Conservation (phyloP, 2,888 invertebrate genomes). For the Therioaphis trifolii region DNA sequence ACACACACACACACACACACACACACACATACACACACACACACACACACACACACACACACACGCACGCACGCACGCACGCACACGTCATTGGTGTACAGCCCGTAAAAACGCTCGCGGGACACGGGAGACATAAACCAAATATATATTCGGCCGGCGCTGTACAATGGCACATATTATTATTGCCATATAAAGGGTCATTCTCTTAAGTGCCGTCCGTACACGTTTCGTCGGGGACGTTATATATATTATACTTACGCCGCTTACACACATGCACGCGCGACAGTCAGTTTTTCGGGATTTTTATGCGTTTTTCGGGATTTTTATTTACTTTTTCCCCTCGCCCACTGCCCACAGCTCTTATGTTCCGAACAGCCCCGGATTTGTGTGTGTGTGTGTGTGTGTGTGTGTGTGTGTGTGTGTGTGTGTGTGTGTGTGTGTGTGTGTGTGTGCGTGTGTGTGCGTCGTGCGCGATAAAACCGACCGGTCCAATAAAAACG, state of each 20-base stretch:
- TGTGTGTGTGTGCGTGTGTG: not conserved
- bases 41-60: not conserved
- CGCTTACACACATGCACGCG: too few species aligned
- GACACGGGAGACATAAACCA: slow-evolving; percentile 50
- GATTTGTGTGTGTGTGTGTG: not conserved
- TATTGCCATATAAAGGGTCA: slow-evolving; percentile 62
- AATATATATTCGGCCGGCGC: slow-evolving; percentile 42
- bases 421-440: too few species aligned
- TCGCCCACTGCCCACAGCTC: not conserved
- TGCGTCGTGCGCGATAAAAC: slow-evolving; percentile 56
- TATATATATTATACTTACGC: not conserved
- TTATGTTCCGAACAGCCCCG: not conserved
- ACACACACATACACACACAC: not conserved
- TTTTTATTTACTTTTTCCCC: slow-evolving; percentile 46
- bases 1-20: not conserved
- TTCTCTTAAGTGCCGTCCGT: slow-evolving; percentile 59
- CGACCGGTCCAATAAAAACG: slow-evolving; percentile 56
- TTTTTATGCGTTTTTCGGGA: slow-evolving; percentile 61
- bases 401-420: too few species aligned
- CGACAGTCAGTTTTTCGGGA: slow-evolving; percentile 36
- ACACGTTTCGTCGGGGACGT: not conserved
- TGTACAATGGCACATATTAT: slow-evolving; percentile 60
- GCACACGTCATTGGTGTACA: slow-evolving; percentile 41
- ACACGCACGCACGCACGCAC: not conserved
- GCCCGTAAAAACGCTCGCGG: slow-evolving; percentile 47